Evolutionary conservation across 2,888 invertebrate genomes (phyloP), one percentile per base, ranked within the genome.

Genomic region (Anorthoa munda): DNA sequence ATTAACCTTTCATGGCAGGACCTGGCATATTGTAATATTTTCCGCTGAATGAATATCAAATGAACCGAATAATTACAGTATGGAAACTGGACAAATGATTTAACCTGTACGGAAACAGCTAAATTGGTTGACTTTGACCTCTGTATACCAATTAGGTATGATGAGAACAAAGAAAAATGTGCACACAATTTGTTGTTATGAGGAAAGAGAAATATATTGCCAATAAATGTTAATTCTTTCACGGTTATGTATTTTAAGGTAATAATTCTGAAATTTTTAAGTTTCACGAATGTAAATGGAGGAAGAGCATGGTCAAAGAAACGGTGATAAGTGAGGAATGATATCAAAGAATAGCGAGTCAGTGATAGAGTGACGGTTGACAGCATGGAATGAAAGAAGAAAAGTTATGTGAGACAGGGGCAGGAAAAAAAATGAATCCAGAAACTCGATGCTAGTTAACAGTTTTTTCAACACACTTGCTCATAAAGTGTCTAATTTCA

Each of bases 41-140:
- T 60, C 72, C 64, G 64, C 72, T 72, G 84, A 70, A 84, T 81
- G 77, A 81, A 82, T 81, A 84, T 72, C 66, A 81, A 82, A 82
- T 82, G 84, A 77, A 70, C 69, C 67, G 82, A 45, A 60, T 84
- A 84, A 84, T 81, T 73, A 77, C 82, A 65, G 53, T 66, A 81
- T 66, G 65, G 48, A 80, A 81, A 76, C 59, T 60, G 66, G 71
- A 56, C 71, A 56, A 56, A 68, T 76, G 56, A 63, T 84, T 74
- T 70, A 67, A 61, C 50, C 39, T 75, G 60, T 56, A 67, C 55
- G 15, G 58, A 80, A 70, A 46, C 23, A 39, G 23, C 56, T 4
- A 65, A 46, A 64, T 74, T 74, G 15, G 21, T 79, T 39, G 39
- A 78, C 53, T 72, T 39, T 61, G 31, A 50, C n/a, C 55, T 71